Evolutionary conservation across 2,113 vertebrate genomes (phyloP).

Genomic region (Chauna torquata): DNA sequence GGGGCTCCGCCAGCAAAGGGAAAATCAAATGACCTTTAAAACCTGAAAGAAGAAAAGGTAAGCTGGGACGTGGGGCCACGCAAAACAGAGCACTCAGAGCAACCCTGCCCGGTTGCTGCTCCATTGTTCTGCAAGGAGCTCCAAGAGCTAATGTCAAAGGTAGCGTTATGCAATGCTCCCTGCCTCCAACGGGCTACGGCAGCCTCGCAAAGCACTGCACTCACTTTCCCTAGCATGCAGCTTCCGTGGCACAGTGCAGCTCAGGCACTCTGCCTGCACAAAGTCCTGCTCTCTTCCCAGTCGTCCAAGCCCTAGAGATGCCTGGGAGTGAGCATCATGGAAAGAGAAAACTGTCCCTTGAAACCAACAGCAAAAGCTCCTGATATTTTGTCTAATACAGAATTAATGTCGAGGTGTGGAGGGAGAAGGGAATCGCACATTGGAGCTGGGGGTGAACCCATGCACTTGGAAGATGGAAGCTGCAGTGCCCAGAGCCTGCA

Average conservation of each 20-base stretch:
- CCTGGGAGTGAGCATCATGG: fast-evolving
- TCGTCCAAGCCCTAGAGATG: background rate
- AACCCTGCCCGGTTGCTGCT: background rate
- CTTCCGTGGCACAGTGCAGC: background rate
- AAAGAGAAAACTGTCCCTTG: background rate
- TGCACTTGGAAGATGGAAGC: background rate
- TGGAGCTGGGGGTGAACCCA: background rate
- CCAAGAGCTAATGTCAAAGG: background rate
- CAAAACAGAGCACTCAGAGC: background rate
- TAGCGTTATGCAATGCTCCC: background rate
- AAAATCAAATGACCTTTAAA: background rate
- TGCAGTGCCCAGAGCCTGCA: background rate
- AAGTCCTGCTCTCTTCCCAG: background rate
- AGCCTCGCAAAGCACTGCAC: background rate
- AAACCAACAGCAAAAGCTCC: background rate
- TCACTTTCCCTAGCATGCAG: background rate
- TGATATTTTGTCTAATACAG: background rate
- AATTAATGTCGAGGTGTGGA: fast-evolving
- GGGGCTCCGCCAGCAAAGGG: background rate
- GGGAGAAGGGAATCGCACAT: background rate
- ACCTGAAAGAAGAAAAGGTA: background rate
- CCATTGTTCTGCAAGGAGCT: background rate
- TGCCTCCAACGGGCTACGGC: background rate
- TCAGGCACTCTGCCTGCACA: background rate
- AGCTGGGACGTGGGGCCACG: background rate